Evolutionary conservation across 2,888 invertebrate species (phyloP), one percentile per base, ranked within the genome.

Genomic region (Hyalella azteca): DNA sequence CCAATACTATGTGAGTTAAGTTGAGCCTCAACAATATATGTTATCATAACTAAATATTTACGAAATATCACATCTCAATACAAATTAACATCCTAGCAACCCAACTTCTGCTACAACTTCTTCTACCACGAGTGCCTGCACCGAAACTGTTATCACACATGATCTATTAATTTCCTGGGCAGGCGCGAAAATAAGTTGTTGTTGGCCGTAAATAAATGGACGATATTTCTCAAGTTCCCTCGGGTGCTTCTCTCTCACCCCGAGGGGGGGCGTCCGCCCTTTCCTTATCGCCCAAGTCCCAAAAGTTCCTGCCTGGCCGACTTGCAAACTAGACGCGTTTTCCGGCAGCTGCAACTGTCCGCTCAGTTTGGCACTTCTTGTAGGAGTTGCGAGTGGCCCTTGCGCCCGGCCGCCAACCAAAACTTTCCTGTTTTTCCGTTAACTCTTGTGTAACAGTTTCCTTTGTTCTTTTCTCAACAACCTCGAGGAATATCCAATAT

Each of bases 321-420:
- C 66, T 66, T 66, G 66, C 66, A 66, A 66, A 66, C 66, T 66
- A 66, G 66, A 36, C 36, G 66, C 66, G 66, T 66, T 66, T 66
- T 66, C 66, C 66, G 66, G 22, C 66, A 66, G 66, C 66, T 66
- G 66, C 66, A 66, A 66, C 66, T 66, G 66, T 66, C 36, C 66
- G 29, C 19, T 19, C 32, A 36, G 66, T 66, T 32, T 29, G 66
- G 13, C 19, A 66, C 66, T 66, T 66, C 66, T 66, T 66, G n/a
- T 19, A 66, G 29, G 66, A 15, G 36, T 15, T 5, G n/a, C 36
- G 19, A 66, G 39, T 66, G 29, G 15, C 39, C 36, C 19, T 13
- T 15, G 19, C 19, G 15, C 66, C 19, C 29, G 66, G 39, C 66
- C 26, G 32, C 66, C n/a, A n/a, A 19, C 3, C 39, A 4, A n/a